Conservation (phyloP, 2,797 vertebrate species). For the Lithobates pipiens region DNA sequence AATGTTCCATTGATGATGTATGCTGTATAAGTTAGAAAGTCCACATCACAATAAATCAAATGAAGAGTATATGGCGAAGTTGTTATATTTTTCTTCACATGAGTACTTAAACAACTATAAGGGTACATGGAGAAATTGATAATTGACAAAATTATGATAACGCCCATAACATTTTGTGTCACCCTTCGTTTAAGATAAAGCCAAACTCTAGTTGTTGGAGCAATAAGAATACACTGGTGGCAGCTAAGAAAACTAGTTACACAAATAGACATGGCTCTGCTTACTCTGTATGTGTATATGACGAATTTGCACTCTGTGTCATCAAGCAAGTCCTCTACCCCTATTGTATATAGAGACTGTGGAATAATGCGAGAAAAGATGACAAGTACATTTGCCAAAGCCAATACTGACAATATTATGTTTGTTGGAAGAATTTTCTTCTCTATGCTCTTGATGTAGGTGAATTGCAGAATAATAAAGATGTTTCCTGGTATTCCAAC, state of each 20-base stretch:
- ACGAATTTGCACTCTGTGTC: constrained; percentile 30
- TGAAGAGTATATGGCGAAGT: constrained; percentile 46
- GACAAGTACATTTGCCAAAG: constrained; percentile 22
- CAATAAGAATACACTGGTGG: constrained; percentile 51
- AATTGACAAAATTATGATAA: neutral
- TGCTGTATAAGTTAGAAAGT: constrained; percentile 34
- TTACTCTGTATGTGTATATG: constrained; percentile 33
- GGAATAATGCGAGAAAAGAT: constrained; percentile 10
- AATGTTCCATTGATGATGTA: constrained; percentile 47
- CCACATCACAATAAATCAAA: constrained; percentile 42
- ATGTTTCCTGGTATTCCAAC: constrained; percentile 41
- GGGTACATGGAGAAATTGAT: constrained; percentile 29
- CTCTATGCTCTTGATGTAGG: neutral
- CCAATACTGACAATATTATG: constrained; percentile 2
- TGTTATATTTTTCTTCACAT: constrained; percentile 29
- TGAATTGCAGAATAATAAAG: constrained; percentile 25
- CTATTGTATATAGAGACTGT: constrained; percentile 10
- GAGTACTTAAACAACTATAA: neutral
- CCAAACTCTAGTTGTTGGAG: constrained; percentile 18
- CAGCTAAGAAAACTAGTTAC: constrained; percentile 54
- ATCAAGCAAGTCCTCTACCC: constrained; percentile 11
- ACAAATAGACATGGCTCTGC: constrained; percentile 53
- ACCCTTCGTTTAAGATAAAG: constrained; percentile 34
- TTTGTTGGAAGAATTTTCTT: constrained; percentile 23
- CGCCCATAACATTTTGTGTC: neutral